phyloP scores from a whole-genome alignment of 2,888 invertebrate species.

The Lasioglossum figueresi region DNA sequence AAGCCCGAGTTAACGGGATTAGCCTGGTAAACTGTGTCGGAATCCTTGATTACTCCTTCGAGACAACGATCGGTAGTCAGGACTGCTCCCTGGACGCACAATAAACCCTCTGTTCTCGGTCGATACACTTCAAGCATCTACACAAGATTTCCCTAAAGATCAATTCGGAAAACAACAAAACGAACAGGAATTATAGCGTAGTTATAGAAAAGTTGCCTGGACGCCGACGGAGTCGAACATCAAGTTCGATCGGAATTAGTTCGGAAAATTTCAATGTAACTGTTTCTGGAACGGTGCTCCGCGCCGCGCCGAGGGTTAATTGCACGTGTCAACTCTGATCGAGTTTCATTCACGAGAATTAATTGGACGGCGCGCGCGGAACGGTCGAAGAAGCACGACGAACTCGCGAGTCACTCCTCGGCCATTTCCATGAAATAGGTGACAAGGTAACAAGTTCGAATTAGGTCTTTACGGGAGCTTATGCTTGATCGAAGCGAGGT shows the following conservation, averaged over 20 bases:
- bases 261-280: background rate
- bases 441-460: background rate
- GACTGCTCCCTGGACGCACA: background rate
- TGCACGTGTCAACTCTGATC: background rate
- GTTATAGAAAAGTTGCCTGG: background rate
- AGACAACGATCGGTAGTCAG: slow-evolving; percentile 32
- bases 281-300: background rate
- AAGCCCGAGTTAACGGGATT: slow-evolving; percentile 53
- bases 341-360: background rate
- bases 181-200: background rate
- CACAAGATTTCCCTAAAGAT: background rate
- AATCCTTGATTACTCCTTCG: slow-evolving; percentile 54
- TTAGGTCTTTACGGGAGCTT: background rate
- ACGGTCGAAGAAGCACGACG: background rate
- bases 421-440: background rate
- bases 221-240: background rate
- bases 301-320: background rate
- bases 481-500: background rate
- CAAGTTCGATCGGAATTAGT: background rate
- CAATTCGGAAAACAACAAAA: background rate
- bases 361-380: background rate
- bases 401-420: background rate
- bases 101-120: background rate
- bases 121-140: background rate
- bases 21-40: slow-evolving; percentile 20